These are phyloP conservation scores for Sipha maydis DNA, from an alignment of 2,888 invertebrate genomes.

Conservation along the genomic window DNA sequence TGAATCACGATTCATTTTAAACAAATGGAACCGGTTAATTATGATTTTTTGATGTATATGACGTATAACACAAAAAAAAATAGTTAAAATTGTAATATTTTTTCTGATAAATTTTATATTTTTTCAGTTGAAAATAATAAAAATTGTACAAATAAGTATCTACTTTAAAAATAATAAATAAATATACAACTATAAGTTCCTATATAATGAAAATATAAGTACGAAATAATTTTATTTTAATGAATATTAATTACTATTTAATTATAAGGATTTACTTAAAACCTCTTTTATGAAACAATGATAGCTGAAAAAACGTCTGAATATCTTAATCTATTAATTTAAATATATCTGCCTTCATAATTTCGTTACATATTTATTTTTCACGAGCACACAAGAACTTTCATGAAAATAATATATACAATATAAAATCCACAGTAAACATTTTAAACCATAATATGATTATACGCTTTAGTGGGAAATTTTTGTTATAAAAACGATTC, in stretches of 20 bases:
- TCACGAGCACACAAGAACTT: too few relatives aligned
- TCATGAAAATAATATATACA: too few relatives aligned
- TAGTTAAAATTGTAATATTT: neutral
- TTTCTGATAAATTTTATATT: neutral
- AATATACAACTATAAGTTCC: too few relatives aligned
- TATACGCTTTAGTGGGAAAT: too few relatives aligned
- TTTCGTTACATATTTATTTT: too few relatives aligned
- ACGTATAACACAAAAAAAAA: neutral
- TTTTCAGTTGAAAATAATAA: neutral
- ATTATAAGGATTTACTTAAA: too few relatives aligned
- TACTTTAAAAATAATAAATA: neutral
- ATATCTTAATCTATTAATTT: too few relatives aligned
- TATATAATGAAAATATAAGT: neutral
- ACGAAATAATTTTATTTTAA: neutral
- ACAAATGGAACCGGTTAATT: constrained; percentile 6
- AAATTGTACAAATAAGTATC: constrained; percentile 18
- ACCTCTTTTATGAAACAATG: too few relatives aligned
- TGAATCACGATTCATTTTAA: neutral
- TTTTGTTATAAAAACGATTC: neutral
- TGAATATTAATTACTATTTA: too few relatives aligned
- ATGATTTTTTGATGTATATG: neutral
- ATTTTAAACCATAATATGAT: neutral
- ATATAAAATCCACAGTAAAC: too few relatives aligned
- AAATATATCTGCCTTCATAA: too few relatives aligned
- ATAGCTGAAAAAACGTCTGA: too few relatives aligned